phyloP scores from a whole-genome alignment of 1,140 invertebrate genomes.

The Andricus grossulariae region DNA sequence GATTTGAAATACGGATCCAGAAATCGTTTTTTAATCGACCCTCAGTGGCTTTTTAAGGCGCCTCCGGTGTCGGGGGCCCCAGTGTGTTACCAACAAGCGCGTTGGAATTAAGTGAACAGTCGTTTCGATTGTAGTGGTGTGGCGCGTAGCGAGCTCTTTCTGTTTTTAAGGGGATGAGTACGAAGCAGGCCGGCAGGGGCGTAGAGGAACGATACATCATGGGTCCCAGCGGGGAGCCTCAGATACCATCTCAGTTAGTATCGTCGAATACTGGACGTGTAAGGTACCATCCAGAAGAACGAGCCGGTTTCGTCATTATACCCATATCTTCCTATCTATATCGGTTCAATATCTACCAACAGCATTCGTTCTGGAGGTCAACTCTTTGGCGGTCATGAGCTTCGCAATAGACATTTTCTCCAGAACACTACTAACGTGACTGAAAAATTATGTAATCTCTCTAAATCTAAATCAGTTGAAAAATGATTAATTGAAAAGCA shows the following conservation, averaged over 20 bases:
- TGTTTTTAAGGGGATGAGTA: constrained; percentile 52
- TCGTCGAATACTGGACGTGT: constrained; percentile 58
- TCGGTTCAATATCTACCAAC: constrained; percentile 60
- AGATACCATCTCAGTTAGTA: constrained; percentile 68
- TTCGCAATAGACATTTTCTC: not conserved
- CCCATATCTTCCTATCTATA: constrained; percentile 63
- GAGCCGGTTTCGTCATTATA: constrained; percentile 63
- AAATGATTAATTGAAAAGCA: not conserved
- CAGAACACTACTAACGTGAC: not conserved
- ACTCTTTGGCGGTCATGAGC: constrained; percentile 25
- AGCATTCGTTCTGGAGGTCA: constrained; percentile 47
- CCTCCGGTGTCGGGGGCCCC: constrained; percentile 50
- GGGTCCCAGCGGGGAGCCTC: constrained; percentile 62
- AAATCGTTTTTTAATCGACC: constrained; percentile 10
- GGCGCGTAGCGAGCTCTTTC: constrained; percentile 34
- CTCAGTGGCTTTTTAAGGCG: constrained; percentile 44
- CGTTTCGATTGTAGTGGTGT: constrained; percentile 56
- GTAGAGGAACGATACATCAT: constrained; percentile 73
- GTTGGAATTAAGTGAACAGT: constrained; percentile 60
- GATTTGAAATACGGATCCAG: constrained; percentile 7
- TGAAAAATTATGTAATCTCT: not conserved
- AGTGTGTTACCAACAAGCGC: constrained; percentile 48
- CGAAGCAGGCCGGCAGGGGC: constrained; percentile 57
- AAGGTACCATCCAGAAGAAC: constrained; percentile 50
- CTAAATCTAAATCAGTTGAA: not conserved